Percentiles rank a stretch among this genome's conserved stretches.
phyloP scores from a whole-genome alignment of 2,888 invertebrate genomes.

The Petrolisthes cinctipes region DNA sequence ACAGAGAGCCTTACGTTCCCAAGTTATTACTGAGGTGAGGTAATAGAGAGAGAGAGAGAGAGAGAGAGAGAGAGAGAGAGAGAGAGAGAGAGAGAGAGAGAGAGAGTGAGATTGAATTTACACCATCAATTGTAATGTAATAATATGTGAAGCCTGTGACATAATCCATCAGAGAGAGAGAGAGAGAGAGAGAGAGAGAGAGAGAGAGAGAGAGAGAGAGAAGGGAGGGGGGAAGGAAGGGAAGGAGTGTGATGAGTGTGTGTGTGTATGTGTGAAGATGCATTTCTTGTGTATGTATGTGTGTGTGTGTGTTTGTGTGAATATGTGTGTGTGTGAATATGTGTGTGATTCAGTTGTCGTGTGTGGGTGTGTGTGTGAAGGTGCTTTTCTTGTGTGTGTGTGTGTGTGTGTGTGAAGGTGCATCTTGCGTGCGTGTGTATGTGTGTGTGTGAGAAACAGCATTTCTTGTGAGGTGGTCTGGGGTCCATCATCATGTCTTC shows the following conservation, averaged over 20 bases:
- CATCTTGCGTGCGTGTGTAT: too few relatives aligned
- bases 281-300: not conserved
- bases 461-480: too few relatives aligned
- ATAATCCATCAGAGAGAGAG: conserved; percentile 11
- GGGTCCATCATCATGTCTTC: too few relatives aligned
- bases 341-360: too few relatives aligned
- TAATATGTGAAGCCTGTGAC: conserved; percentile 4
- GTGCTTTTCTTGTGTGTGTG: not conserved
- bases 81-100: conserved; percentile 27
- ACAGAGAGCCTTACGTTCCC: conserved; percentile 20
- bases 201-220: not conserved
- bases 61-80: conserved; percentile 26
- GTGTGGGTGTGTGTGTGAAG: not conserved
- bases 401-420: not conserved
- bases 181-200: conserved; percentile 32
- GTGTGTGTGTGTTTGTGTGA: not conserved
- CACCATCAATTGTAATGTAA: not conserved
- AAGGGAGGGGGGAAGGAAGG: not conserved
- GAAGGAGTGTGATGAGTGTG: not conserved
- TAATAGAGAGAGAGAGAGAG: conserved; percentile 38
- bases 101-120: conserved; percentile 17
- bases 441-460: too few relatives aligned
- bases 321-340: not conserved
- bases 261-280: not conserved
- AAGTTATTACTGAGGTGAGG: not conserved